These are phyloP conservation scores for Axea sp. DNA, from an alignment of 2,888 invertebrate species.

Conservation along the genomic window DNA sequence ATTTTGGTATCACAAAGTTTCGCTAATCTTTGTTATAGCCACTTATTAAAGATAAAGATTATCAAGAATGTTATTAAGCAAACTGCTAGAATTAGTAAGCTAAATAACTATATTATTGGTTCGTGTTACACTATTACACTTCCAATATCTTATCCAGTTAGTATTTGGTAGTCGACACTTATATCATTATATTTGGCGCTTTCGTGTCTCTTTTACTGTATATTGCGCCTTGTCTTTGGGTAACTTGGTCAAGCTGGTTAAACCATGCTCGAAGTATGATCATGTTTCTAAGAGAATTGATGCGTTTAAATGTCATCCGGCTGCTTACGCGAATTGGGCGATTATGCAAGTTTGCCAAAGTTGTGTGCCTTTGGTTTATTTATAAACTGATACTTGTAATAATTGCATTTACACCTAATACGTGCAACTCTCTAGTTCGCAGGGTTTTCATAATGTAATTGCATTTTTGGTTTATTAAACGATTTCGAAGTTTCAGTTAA, in stretches of 20 bases:
- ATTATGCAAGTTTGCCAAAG: slow-evolving; percentile 39
- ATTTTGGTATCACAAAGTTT: too few species aligned
- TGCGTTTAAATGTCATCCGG: slow-evolving; percentile 49
- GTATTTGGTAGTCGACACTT: slow-evolving; percentile 27
- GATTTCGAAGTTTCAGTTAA: slow-evolving; percentile 2
- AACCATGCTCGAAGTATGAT: slow-evolving; percentile 63
- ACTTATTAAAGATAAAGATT: too few species aligned
- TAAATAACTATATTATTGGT: slow-evolving; percentile 52
- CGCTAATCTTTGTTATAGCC: too few species aligned
- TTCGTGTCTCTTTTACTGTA: slow-evolving; percentile 34
- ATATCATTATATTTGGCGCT: slow-evolving; percentile 44
- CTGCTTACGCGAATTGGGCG: slow-evolving; percentile 37
- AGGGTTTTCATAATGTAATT: slow-evolving; percentile 1
- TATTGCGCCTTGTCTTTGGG: slow-evolving; percentile 35
- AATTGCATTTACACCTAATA: slow-evolving; percentile 14
- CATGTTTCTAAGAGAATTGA: slow-evolving; percentile 50
- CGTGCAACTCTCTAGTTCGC: background rate
- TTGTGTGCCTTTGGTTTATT: slow-evolving; percentile 25
- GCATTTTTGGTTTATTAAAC: slow-evolving; percentile 21
- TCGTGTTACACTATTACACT: slow-evolving; percentile 42
- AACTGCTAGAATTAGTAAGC: slow-evolving; percentile 40
- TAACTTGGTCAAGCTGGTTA: slow-evolving; percentile 66
- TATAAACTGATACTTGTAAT: slow-evolving; percentile 14
- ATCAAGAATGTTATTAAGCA: slow-evolving; percentile 30
- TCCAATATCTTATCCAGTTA: slow-evolving; percentile 34